Conservation (phyloP, 2,888 invertebrate genomes). For the Ectobius pallidus region DNA sequence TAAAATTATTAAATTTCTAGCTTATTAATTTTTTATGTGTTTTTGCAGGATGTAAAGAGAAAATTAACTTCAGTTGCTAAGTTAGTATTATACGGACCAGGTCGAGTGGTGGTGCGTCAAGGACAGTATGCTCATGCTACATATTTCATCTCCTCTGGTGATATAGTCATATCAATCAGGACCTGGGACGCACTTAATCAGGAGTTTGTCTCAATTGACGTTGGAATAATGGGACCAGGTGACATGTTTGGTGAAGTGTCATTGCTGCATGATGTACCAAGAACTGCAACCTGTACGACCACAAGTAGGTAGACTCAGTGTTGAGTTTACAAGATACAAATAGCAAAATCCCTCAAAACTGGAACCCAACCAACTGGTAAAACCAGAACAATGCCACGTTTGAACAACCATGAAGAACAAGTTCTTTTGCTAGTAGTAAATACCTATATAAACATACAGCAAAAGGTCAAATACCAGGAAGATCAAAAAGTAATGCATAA, state of each 20-base stretch:
- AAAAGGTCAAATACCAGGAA: background rate
- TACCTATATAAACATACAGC: background rate
- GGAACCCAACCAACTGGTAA: background rate
- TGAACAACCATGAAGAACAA: background rate
- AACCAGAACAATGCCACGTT: too few relatives aligned
- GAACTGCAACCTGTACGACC: slow-evolving; percentile 66
- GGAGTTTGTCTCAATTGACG: slow-evolving; percentile 53
- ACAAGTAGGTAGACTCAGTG: slow-evolving; percentile 53
- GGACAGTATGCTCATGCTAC: slow-evolving; percentile 64
- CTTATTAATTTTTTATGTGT: too few relatives aligned
- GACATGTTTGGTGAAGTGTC: slow-evolving; percentile 73
- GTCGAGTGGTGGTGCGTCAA: slow-evolving; percentile 66
- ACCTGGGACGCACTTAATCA: slow-evolving; percentile 54
- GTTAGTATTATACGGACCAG: slow-evolving; percentile 66
- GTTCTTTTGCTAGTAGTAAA: background rate
- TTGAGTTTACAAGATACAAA: too few relatives aligned
- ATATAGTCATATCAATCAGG: slow-evolving; percentile 60
- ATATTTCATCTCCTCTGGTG: slow-evolving; percentile 70
- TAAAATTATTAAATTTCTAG: too few relatives aligned
- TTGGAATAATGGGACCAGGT: slow-evolving; percentile 62
- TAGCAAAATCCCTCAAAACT: too few relatives aligned
- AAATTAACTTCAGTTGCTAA: slow-evolving; percentile 65
- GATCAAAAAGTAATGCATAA: background rate
- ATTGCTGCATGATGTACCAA: slow-evolving; percentile 63
- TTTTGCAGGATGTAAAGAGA: slow-evolving; percentile 63